Conservation (phyloP, 2,797 vertebrate species). For the Mus minutoides region DNA sequence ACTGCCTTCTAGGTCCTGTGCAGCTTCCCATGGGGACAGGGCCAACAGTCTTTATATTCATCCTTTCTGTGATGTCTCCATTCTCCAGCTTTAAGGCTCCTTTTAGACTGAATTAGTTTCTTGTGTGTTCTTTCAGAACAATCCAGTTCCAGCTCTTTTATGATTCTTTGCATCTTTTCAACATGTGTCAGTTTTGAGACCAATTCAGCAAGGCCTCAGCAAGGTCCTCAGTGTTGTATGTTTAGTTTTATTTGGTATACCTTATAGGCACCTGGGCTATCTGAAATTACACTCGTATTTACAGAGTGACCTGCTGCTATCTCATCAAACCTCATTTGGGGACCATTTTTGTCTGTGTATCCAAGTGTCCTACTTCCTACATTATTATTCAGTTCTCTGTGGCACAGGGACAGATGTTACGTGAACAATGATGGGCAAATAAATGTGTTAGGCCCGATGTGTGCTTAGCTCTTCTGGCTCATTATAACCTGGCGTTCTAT, state of each 20-base stretch:
- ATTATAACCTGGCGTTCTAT: not conserved
- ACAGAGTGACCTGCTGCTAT: constrained; percentile 41
- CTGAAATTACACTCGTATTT: not conserved
- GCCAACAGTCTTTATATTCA: not conserved
- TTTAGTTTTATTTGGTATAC: constrained; percentile 26
- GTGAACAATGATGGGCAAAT: not conserved
- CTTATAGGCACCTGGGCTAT: constrained; percentile 7
- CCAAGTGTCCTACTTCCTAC: not conserved
- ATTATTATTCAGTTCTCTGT: constrained; percentile 68
- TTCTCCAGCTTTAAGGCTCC: not conserved
- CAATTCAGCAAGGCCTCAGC: not conserved
- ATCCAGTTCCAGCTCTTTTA: not conserved
- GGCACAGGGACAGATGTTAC: not conserved
- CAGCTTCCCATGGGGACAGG: not conserved
- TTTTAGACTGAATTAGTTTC: not conserved
- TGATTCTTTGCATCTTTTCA: not conserved
- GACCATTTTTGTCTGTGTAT: constrained; percentile 64
- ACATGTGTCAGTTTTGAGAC: not conserved
- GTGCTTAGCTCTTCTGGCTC: not conserved
- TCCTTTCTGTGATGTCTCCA: not conserved
- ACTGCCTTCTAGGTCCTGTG: too few relatives aligned
- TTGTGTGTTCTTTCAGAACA: not conserved
- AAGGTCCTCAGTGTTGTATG: not conserved
- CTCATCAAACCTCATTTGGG: constrained; percentile 45
- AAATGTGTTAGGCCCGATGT: not conserved